A percentile compares a stretch with the other conserved stretches of the same genome.
Evolutionary conservation across 2,797 vertebrate species (phyloP).

Genomic region (Paramormyrops hopkinsi): DNA sequence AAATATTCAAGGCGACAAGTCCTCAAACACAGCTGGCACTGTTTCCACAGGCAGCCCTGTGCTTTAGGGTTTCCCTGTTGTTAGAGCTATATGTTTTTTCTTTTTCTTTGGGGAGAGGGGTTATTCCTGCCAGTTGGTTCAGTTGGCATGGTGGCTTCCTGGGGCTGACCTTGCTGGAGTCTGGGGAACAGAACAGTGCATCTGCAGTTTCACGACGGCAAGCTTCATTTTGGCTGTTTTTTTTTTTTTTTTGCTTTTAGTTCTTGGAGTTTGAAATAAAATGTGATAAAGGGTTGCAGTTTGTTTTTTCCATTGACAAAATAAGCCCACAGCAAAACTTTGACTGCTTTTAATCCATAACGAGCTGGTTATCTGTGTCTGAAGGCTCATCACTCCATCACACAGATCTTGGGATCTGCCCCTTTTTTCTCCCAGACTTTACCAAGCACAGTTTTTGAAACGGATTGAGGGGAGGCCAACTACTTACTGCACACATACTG

Average conservation of each 20-base stretch:
- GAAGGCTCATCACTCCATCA: neutral
- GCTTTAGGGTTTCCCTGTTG: neutral
- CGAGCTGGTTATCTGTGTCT: neutral
- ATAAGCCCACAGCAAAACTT: neutral
- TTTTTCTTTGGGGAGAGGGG: neutral
- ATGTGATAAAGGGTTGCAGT: slow-evolving; percentile 71
- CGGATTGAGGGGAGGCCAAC: neutral
- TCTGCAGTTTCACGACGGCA: neutral
- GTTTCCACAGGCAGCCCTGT: neutral
- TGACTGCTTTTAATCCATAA: neutral
- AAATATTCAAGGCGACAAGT: neutral
- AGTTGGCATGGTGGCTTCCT: neutral
- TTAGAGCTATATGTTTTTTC: neutral
- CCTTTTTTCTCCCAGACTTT: neutral
- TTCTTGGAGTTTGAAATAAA: slow-evolving; percentile 57
- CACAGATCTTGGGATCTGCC: neutral
- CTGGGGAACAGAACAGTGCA: neutral
- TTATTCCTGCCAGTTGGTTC: neutral
- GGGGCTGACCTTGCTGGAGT: neutral
- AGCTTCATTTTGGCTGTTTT: slow-evolving; percentile 35
- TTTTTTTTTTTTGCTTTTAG: slow-evolving; percentile 55
- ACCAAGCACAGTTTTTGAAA: neutral
- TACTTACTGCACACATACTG: neutral
- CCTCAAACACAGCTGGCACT: neutral
- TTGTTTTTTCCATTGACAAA: slow-evolving; percentile 28